These are phyloP conservation scores for Salpingus planirostris DNA, from an alignment of 2,888 invertebrate genomes.

Conservation along the genomic window DNA sequence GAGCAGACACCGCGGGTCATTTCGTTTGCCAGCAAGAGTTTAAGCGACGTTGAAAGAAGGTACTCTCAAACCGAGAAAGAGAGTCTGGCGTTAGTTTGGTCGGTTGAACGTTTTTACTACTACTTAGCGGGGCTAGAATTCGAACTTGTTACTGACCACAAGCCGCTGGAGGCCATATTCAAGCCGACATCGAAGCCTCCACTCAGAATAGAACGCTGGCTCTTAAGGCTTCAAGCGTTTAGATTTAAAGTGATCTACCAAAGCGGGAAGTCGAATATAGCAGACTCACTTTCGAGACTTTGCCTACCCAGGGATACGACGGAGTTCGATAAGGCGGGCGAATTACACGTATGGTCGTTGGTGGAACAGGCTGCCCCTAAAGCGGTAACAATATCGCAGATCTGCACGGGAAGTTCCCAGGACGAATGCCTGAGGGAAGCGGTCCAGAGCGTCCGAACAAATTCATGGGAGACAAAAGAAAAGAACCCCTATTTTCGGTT, in stretches of 20 bases:
- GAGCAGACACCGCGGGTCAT: background rate
- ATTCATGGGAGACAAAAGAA: background rate
- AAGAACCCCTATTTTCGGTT: constrained; percentile 5
- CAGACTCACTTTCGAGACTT: background rate
- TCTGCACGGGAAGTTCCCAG: background rate
- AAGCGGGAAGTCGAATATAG: background rate
- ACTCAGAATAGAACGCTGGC: background rate
- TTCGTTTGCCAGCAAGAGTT: background rate
- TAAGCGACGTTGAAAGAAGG: background rate
- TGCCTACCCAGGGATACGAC: background rate
- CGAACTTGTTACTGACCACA: background rate
- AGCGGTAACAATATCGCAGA: background rate
- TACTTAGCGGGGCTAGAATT: background rate
- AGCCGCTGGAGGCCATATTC: constrained; percentile 1
- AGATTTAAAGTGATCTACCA: background rate
- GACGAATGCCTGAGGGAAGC: background rate
- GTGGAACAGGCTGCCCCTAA: background rate
- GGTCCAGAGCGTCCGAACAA: background rate
- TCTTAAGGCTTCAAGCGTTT: background rate
- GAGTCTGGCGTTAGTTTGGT: background rate
- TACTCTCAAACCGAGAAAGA: constrained; percentile 1
- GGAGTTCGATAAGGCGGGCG: background rate
- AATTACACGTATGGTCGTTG: background rate
- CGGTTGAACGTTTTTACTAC: background rate
- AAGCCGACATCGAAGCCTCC: background rate